These are phyloP conservation scores for Merluccius polli DNA, from an alignment of 2,797 vertebrate genomes.

Conservation along the genomic window DNA sequence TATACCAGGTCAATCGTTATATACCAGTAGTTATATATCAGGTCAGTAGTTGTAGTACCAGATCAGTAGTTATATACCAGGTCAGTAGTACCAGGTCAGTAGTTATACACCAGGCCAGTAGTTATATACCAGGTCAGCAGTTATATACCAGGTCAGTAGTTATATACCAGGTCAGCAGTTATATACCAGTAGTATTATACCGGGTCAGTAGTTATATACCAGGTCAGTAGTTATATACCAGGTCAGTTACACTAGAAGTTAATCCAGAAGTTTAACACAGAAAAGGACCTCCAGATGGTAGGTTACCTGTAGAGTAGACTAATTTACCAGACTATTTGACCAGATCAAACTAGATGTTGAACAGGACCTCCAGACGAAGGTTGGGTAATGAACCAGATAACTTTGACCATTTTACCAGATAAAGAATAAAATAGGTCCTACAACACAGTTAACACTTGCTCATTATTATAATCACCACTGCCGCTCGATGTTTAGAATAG, in stretches of 20 bases:
- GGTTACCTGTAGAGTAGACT: no score
- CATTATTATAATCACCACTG: not conserved
- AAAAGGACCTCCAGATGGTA: no score
- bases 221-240: no score
- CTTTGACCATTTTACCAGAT: not conserved
- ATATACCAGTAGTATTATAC: not conserved
- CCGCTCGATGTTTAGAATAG: not conserved
- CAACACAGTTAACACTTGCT: not conserved
- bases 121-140: not conserved
- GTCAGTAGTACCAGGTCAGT: no score
- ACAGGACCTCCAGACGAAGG: not conserved
- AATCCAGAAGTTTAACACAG: no score
- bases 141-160: no score
- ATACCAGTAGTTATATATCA: not conserved
- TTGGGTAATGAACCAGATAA: not conserved
- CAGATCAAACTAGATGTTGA: not conserved
- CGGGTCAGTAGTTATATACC: no score
- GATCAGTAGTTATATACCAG: not conserved
- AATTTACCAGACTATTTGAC: not conserved
- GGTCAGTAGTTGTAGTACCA: not conserved
- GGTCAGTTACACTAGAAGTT: no score
- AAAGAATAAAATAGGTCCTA: not conserved
- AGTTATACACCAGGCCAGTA: not conserved
- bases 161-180: no score
- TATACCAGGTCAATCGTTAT: no score